A percentile compares a stretch with the other conserved stretches of the same genome.
These are phyloP conservation scores for Carapus acus DNA, from an alignment of 2,797 vertebrate genomes.

Conservation along the genomic window DNA sequence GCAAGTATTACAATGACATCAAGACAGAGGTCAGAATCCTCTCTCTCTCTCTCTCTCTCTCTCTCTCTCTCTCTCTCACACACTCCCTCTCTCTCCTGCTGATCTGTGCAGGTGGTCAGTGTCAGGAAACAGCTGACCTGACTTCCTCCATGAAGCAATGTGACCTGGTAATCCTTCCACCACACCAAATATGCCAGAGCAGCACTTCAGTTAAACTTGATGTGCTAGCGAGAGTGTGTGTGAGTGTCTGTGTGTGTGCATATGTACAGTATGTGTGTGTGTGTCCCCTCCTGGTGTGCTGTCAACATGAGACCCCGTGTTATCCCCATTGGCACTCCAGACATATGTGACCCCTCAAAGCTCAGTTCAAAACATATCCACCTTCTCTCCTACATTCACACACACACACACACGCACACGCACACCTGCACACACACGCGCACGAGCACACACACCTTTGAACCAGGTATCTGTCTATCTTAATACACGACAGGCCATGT, in stretches of 20 bases:
- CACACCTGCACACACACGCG: too few relatives aligned
- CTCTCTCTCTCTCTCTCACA: conserved; percentile 1
- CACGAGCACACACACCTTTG: conserved; percentile 6
- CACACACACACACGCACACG: not conserved
- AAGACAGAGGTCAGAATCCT: conserved; percentile 10
- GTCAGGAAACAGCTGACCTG: conserved; percentile 34
- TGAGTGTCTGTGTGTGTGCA: conserved; percentile 4
- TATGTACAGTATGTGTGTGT: conserved; percentile 26
- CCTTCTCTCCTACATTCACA: not conserved
- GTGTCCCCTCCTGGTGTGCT: conserved; percentile 31
- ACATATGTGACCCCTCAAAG: conserved; percentile 46
- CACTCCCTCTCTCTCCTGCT: conserved; percentile 10
- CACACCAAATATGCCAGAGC: conserved; percentile 52
- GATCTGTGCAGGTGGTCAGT: conserved; percentile 45
- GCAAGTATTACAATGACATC: too few relatives aligned
- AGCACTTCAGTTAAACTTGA: conserved; percentile 36
- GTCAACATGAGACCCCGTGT: conserved; percentile 43
- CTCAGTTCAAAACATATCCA: conserved; percentile 35
- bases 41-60: conserved; percentile 1
- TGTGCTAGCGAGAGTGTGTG: not conserved
- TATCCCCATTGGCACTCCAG: conserved; percentile 48
- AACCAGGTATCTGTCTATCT: conserved; percentile 21
- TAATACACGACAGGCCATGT: conserved; percentile 30
- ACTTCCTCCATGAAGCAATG: conserved; percentile 46
- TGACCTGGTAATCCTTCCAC: conserved; percentile 56